Conservation (phyloP, 92 coral and sea anemone species). For the Palythoa heliodiscus region DNA sequence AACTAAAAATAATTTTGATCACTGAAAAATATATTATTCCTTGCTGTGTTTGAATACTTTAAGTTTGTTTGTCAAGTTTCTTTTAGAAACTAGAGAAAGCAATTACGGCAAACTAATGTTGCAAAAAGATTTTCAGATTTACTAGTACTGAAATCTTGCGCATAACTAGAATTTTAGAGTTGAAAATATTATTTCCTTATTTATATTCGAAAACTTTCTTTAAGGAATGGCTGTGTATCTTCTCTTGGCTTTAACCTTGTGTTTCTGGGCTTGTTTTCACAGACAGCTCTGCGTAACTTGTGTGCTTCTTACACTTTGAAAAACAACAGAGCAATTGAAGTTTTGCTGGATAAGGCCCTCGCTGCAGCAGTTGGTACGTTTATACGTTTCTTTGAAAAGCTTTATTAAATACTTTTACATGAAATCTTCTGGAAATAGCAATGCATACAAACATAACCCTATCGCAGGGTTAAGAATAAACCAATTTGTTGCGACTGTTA, state of each 20-base stretch:
- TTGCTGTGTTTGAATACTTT: neutral
- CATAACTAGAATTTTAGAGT: no score
- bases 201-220: no score
- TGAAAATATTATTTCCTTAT: no score
- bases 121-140: no score
- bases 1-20: neutral
- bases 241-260: neutral
- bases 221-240: neutral
- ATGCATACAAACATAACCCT: no score
- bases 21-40: neutral
- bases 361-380: slow-evolving; percentile 53
- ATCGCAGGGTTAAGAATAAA: no score
- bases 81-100: neutral
- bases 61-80: neutral
- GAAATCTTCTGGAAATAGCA: no score
- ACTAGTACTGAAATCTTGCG: no score
- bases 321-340: slow-evolving; percentile 66
- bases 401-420: no score
- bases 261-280: neutral
- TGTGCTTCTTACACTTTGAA: slow-evolving; percentile 59
- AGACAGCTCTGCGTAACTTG: slow-evolving; percentile 55
- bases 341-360: slow-evolving; percentile 53
- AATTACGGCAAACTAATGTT: no score
- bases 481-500: no score
- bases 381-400: neutral